phyloP scores from a whole-genome alignment of 30 jellyfish, hydroid and myxozoan species.

The Aurelia coerulea region DNA sequence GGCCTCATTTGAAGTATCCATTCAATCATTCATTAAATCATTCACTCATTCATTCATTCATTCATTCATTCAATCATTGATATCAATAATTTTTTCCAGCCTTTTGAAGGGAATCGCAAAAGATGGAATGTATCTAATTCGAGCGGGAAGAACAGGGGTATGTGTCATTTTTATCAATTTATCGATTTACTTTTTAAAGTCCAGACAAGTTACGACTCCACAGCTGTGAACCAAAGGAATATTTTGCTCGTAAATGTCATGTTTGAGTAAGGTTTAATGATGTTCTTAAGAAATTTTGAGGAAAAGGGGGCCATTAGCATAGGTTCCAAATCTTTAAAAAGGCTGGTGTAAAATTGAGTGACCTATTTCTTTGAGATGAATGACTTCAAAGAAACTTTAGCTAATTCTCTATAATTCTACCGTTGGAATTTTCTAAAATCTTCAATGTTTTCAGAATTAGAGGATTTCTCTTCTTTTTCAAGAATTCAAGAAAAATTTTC shows the following conservation, averaged over 20 bases:
- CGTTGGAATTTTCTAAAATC: too few species aligned
- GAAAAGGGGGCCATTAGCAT: too few species aligned
- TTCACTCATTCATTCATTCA: not conserved
- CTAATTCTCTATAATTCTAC: too few species aligned
- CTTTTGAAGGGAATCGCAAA: conserved; percentile 19
- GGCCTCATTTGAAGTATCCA: too few species aligned
- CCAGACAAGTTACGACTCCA: not conserved
- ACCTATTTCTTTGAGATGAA: too few species aligned
- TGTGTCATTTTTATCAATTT: not conserved
- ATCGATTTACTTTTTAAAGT: not conserved
- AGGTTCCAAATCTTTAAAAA: too few species aligned
- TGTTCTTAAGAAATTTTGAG: not conserved
- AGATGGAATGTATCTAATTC: conserved; percentile 58
- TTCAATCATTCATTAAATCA: not conserved
- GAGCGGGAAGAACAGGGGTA: conserved; percentile 65
- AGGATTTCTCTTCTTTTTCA: too few species aligned
- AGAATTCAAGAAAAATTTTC: too few species aligned
- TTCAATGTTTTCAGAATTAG: too few species aligned
- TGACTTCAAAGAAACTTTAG: too few species aligned
- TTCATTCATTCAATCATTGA: not conserved
- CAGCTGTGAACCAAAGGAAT: too few species aligned
- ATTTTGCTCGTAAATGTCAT: not conserved
- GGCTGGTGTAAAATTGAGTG: too few species aligned
- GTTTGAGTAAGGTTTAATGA: not conserved
- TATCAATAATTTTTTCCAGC: conserved; percentile 12